These are phyloP conservation scores for Cepphus grylle DNA, from an alignment of 2,113 vertebrate genomes.

Conservation along the genomic window DNA sequence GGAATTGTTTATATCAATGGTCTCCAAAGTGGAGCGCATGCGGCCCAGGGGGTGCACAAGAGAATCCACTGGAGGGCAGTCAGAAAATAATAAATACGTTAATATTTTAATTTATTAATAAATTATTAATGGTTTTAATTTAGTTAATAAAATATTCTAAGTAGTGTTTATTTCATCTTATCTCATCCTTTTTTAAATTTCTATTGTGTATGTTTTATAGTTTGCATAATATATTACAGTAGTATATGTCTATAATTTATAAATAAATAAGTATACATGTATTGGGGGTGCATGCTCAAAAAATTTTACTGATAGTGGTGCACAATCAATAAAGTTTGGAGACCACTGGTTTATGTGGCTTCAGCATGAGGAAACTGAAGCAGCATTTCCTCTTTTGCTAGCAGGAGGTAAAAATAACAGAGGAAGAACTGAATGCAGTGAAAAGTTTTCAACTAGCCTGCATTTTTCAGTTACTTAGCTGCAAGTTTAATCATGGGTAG, in stretches of 20 bases:
- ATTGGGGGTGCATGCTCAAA: background rate
- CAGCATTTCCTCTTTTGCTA: background rate
- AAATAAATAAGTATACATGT: background rate
- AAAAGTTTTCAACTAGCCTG: background rate
- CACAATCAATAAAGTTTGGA: background rate
- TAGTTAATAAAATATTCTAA: background rate
- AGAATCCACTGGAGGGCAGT: background rate
- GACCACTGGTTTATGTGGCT: background rate
- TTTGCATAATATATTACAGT: background rate
- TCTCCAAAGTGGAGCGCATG: background rate
- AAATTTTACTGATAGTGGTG: background rate
- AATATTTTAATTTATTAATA: background rate
- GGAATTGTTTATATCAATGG: background rate
- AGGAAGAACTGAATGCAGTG: background rate
- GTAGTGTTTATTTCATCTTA: background rate
- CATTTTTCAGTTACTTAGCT: background rate
- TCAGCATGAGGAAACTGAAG: background rate
- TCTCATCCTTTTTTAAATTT: background rate
- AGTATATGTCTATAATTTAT: background rate
- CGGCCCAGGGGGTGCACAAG: background rate
- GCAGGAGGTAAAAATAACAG: background rate
- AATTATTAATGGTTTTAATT: background rate
- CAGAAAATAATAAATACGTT: background rate
- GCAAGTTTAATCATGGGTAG: background rate
- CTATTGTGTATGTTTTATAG: background rate